A percentile compares a stretch with the other conserved stretches of the same genome.
phyloP scores from a whole-genome alignment of 2,797 vertebrate genomes.

The Aeoliscus strigatus region DNA sequence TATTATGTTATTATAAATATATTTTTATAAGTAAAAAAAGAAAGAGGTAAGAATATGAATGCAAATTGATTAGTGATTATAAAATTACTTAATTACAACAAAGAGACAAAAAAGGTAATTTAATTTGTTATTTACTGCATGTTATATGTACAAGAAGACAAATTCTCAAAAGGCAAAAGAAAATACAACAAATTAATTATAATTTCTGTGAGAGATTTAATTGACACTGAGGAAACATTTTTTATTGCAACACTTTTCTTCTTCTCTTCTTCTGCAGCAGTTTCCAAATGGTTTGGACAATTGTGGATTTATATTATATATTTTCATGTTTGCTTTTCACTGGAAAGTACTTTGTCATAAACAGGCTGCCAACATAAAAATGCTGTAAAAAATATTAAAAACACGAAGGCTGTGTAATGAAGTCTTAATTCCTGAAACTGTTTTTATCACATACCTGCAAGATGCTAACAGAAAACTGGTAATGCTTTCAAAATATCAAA shows the following conservation, averaged over 20 bases:
- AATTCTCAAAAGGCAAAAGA: slow-evolving; percentile 61
- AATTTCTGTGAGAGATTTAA: slow-evolving; percentile 28
- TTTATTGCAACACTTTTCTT: not conserved
- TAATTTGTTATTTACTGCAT: slow-evolving; percentile 57
- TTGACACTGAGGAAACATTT: slow-evolving; percentile 12
- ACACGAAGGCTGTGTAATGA: not conserved
- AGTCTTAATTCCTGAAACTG: too few relatives aligned
- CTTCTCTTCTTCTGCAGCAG: slow-evolving; percentile 12
- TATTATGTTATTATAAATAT: too few relatives aligned
- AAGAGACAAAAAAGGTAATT: not conserved
- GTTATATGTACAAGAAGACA: slow-evolving; percentile 70
- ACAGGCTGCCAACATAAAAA: slow-evolving; percentile 1
- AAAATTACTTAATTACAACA: too few relatives aligned
- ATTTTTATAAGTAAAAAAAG: too few relatives aligned
- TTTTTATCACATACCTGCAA: slow-evolving; percentile 2
- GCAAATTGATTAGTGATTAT: too few relatives aligned
- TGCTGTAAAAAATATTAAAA: slow-evolving; percentile 22
- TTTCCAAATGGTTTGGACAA: not conserved
- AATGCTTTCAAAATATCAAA: slow-evolving; percentile 18
- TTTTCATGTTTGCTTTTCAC: too few relatives aligned
- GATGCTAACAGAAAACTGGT: slow-evolving; percentile 4
- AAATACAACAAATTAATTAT: slow-evolving; percentile 61
- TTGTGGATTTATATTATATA: too few relatives aligned
- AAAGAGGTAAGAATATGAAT: too few relatives aligned
- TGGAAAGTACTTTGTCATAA: slow-evolving; percentile 1